Conservation (phyloP, 2,888 invertebrate genomes). For the Tyria jacobaeae region DNA sequence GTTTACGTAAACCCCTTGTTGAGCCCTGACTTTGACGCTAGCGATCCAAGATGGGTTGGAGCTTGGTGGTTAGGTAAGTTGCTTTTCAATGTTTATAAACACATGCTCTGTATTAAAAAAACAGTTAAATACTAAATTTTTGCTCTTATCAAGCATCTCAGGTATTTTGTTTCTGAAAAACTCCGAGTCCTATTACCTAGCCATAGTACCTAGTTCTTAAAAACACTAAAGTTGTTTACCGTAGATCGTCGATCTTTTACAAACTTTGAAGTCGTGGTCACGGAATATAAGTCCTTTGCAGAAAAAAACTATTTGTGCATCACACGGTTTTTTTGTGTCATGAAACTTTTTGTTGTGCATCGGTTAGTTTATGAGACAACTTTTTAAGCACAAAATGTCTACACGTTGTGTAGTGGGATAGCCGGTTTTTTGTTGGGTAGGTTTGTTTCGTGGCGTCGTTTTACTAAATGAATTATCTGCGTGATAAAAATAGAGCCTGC, state of each 20-base stretch:
- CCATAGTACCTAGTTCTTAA: too few species aligned
- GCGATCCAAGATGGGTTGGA: slow-evolving; percentile 96
- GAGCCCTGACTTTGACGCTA: slow-evolving; percentile 91
- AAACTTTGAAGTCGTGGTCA: not conserved
- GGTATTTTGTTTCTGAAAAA: too few species aligned
- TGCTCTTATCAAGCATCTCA: too few species aligned
- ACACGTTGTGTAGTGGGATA: not conserved
- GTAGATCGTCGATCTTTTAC: not conserved
- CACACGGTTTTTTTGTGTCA: slow-evolving; percentile 1
- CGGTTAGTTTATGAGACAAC: not conserved
- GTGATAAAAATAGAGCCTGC: not conserved
- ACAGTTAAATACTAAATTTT: too few species aligned
- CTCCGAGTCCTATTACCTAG: too few species aligned
- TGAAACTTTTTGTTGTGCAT: not conserved
- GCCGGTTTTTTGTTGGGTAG: slow-evolving; percentile 1
- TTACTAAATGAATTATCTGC: slow-evolving; percentile 1
- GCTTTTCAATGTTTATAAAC: not conserved
- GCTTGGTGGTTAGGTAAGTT: slow-evolving; percentile 98
- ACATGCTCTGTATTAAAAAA: too few species aligned
- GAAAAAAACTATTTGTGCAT: slow-evolving; percentile 5
- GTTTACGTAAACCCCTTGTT: slow-evolving; percentile 93
- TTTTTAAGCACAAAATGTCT: slow-evolving; percentile 2
- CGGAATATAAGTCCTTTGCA: not conserved
- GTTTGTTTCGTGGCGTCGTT: not conserved
- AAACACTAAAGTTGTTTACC: too few species aligned